Conservation (phyloP, 2,797 vertebrate species). For the Podarcis siculus region DNA sequence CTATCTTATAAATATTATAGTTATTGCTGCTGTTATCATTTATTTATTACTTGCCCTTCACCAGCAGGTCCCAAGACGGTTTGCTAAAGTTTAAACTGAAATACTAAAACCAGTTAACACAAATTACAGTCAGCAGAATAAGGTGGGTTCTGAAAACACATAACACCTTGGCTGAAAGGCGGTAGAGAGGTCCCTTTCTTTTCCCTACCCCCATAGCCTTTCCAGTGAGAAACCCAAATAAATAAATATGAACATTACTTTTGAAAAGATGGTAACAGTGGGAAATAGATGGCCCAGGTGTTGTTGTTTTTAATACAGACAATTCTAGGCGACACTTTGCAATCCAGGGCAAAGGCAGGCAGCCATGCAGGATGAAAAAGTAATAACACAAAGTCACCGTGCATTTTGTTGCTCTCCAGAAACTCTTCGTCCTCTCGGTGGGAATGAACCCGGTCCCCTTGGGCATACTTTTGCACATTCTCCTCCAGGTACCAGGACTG, state of each 20-base stretch:
- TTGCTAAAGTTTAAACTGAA: too few relatives aligned
- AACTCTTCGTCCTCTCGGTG: conserved; percentile 70
- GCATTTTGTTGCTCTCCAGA: conserved; percentile 84
- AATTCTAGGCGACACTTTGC: background rate
- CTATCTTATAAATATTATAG: too few relatives aligned
- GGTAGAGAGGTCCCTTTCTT: too few relatives aligned
- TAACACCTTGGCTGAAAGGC: too few relatives aligned
- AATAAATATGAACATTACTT: background rate
- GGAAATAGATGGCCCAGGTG: background rate
- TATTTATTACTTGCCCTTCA: too few relatives aligned
- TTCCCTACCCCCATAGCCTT: background rate
- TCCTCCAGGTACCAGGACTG: conserved; percentile 82
- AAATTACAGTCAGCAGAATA: too few relatives aligned
- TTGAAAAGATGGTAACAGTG: background rate
- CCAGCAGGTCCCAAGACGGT: too few relatives aligned
- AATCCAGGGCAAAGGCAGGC: background rate
- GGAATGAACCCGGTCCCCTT: conserved; percentile 36
- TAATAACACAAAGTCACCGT: conserved; percentile 61
- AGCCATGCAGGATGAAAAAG: background rate
- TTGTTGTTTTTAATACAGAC: background rate
- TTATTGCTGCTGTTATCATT: too few relatives aligned
- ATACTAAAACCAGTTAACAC: too few relatives aligned
- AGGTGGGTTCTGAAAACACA: too few relatives aligned
- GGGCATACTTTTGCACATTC: conserved; percentile 65
- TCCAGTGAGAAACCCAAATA: background rate